Percentiles rank a stretch among this genome's conserved stretches.
These are phyloP conservation scores for Ibycter americanus DNA, from an alignment of 2,797 vertebrate species.

Conservation along the genomic window DNA sequence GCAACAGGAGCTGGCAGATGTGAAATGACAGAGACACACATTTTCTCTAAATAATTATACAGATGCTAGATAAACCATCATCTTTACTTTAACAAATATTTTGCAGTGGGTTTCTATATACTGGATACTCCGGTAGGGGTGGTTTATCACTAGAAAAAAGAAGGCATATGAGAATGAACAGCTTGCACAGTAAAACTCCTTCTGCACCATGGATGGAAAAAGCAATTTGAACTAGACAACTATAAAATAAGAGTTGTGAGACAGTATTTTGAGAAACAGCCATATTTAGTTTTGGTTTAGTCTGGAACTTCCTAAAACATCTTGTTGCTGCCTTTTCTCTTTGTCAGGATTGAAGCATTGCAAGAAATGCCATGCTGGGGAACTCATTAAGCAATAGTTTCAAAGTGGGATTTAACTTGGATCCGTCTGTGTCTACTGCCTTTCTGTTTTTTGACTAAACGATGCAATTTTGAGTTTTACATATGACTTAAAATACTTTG, in stretches of 20 bases:
- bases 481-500: neutral
- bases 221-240: neutral
- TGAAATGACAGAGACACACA: neutral
- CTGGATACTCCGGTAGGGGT: neutral
- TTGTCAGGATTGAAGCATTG: neutral
- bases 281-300: neutral
- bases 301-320: neutral
- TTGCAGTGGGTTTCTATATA: neutral
- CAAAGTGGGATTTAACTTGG: neutral
- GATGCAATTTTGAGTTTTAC: neutral
- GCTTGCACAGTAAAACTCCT: slow-evolving; percentile 23
- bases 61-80: neutral
- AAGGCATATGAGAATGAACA: neutral
- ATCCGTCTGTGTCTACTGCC: neutral
- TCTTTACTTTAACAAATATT: slow-evolving; percentile 9
- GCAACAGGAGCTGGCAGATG: neutral
- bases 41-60: slow-evolving; percentile 33
- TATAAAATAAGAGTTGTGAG: neutral
- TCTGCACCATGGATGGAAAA: neutral
- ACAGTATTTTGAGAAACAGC: neutral
- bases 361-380: neutral
- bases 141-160: neutral
- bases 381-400: neutral
- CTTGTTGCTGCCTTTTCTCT: neutral
- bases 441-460: neutral